Conservation (phyloP, 2,797 vertebrate genomes). For the Acanthornis magna region DNA sequence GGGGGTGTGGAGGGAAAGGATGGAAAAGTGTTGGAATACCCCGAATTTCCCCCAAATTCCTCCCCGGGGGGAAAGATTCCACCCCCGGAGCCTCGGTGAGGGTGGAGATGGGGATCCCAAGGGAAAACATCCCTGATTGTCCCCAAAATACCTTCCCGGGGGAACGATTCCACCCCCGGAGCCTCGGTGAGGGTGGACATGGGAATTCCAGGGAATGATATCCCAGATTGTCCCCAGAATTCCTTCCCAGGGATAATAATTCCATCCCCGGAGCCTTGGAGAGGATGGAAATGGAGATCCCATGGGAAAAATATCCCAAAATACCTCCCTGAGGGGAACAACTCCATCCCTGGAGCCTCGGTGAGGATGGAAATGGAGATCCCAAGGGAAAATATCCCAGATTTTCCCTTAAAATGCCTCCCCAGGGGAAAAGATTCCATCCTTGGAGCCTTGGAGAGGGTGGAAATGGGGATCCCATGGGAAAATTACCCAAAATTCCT, state of each 20-base stretch:
- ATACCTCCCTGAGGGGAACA: no score
- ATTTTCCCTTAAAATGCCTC: no score
- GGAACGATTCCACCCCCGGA: neutral
- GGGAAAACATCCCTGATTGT: no score
- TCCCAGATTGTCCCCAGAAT: no score
- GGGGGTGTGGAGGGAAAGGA: neutral
- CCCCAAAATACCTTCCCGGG: no score
- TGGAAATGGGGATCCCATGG: neutral
- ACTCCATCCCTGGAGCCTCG: neutral
- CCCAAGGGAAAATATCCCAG: neutral
- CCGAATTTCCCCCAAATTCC: neutral
- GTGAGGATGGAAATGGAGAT: neutral
- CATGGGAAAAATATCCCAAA: no score
- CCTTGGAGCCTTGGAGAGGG: fast-evolving
- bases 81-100: neutral
- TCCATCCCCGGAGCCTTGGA: neutral
- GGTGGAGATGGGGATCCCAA: no score
- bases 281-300: no score
- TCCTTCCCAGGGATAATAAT: neutral
- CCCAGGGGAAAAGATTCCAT: neutral
- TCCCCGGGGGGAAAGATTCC: neutral
- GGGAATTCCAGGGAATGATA: no score
- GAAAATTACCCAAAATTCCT: neutral
- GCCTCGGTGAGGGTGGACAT: neutral
- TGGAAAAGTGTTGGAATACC: neutral